A percentile compares a stretch with the other conserved stretches of the same genome.
phyloP scores from a whole-genome alignment of 2,888 invertebrate species.

The Tanypteryx hageni region DNA sequence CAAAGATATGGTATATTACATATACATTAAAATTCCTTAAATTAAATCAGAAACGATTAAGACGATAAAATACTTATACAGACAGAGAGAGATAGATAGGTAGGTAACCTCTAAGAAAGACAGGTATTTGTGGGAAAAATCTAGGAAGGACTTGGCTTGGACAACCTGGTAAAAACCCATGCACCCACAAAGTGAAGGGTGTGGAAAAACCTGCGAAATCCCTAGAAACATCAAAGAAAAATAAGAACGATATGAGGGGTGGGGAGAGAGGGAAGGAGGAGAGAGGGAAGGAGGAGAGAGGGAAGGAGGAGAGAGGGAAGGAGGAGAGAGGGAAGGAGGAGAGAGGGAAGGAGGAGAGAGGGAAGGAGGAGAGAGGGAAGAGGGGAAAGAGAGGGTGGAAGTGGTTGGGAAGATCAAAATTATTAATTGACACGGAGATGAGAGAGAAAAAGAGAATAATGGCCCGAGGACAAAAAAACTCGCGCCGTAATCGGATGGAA shows the following conservation, averaged over 20 bases:
- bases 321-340: not conserved
- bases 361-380: not conserved
- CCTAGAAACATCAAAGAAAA: not conserved
- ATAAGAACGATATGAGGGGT: not conserved
- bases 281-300: not conserved
- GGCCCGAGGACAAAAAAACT: not conserved
- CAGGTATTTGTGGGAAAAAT: too few species aligned
- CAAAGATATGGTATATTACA: too few species aligned
- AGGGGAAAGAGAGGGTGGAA: not conserved
- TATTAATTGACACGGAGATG: not conserved
- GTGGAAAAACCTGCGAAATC: not conserved
- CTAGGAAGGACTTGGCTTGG: too few species aligned
- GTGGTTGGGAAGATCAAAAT: not conserved
- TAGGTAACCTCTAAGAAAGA: too few species aligned
- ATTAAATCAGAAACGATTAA: too few species aligned
- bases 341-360: not conserved
- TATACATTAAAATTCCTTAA: too few species aligned
- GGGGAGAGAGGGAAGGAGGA: not conserved
- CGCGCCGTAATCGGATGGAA: not conserved
- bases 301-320: not conserved
- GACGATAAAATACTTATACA: too few species aligned
- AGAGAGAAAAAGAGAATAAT: not conserved
- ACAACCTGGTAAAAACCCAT: too few species aligned
- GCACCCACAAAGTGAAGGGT: too few species aligned
- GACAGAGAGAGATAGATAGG: too few species aligned